phyloP scores from a whole-genome alignment of 2,888 invertebrate species.

The Rosalia funebris region DNA sequence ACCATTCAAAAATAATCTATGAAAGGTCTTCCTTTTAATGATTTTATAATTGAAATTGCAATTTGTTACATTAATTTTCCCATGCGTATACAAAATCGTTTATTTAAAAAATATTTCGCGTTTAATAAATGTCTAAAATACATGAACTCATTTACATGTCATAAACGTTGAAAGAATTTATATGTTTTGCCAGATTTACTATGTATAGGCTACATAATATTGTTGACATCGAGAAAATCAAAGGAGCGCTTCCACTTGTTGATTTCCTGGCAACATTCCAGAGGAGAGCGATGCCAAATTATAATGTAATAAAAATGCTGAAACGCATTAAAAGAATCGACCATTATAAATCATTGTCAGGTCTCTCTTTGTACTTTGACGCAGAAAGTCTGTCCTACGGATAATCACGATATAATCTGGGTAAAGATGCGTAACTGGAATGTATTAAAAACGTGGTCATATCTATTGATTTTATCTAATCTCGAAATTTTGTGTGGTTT shows the following conservation, averaged over 20 bases:
- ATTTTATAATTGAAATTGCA: too few species aligned
- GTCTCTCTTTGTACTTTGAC: not conserved
- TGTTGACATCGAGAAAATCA: not conserved
- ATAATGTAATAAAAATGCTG: not conserved
- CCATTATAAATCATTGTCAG: not conserved
- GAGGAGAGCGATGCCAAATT: not conserved
- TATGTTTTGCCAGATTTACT: not conserved
- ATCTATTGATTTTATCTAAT: conserved; percentile 2
- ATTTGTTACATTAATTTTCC: too few species aligned
- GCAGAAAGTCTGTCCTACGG: not conserved
- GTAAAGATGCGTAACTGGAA: not conserved
- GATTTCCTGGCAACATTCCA: not conserved
- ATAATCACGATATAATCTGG: not conserved
- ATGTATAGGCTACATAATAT: not conserved
- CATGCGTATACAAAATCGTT: too few species aligned
- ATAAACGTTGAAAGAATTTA: not conserved
- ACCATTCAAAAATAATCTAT: too few species aligned
- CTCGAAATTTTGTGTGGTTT: not conserved
- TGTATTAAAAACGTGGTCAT: not conserved
- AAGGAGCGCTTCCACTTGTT: not conserved
- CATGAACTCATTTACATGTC: too few species aligned
- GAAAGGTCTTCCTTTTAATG: too few species aligned
- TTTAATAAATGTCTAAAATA: too few species aligned
- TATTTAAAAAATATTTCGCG: too few species aligned
- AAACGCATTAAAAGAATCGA: not conserved